Evolutionary conservation across 2,113 vertebrate genomes (phyloP), one percentile per base, ranked within the genome.

Genomic region (Anhinga anhinga): DNA sequence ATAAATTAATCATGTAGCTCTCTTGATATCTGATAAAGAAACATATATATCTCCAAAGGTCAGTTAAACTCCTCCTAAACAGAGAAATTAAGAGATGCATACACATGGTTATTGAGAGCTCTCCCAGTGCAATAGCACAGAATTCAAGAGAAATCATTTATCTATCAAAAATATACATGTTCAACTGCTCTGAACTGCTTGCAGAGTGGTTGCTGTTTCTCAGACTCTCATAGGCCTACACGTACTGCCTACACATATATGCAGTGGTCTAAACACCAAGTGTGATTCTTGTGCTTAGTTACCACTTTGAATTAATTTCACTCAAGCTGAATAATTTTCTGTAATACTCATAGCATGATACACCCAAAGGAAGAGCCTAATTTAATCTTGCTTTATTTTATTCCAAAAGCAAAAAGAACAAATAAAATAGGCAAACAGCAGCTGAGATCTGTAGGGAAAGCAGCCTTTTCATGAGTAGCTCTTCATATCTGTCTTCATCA

Each of bases 141-240:
- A 63, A 86, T 42, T 82, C n/a, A 69, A 67, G 38, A n/a, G 10
- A 61, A 55, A 53, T 52, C 52, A 66, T 65, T 56, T 40, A 8
- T 61, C 15, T 61, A 8, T 53, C 15, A 44, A 59, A 62, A 81
- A 49, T 30, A 59, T 14, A 2, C 6, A 8, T 52, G 13, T 88
- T 72, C 38, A n/a, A 42, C 29, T 7, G 5, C n/a, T 79, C 55
- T 71, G 45, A 74, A 36, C 27, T 13, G 4, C 22, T 22, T 80
- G 47, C 82, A 85, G 71, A 56, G 21, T 34, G 40, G 5, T 11
- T 70, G 27, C 70, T 30, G 11, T 49, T 79, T 62, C 59, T 83
- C 49, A 69, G 0, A 42, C 13, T 42, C n/a, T 88, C 0, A 0
- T 13, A 87, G 40, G 11, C 5, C n/a, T 61, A 18, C 15, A 15